Evolutionary conservation across 2,888 invertebrate species (phyloP).

Genomic region (Melanostoma mellinum): DNA sequence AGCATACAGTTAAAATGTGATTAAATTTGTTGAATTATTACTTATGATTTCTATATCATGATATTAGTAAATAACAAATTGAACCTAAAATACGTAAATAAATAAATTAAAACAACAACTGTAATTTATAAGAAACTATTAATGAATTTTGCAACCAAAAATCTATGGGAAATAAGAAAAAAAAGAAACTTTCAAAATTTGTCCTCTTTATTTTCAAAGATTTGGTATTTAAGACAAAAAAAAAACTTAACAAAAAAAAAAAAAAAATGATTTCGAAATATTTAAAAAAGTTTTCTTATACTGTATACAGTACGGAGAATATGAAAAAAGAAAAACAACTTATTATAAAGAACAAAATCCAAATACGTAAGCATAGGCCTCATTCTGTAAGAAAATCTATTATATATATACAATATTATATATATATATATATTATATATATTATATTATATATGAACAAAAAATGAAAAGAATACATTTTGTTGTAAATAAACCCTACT

Average conservation of each 20-base stretch:
- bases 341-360: constrained; percentile 77
- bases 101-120: constrained; percentile 31
- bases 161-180: constrained; percentile 55
- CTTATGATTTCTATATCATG: constrained; percentile 69
- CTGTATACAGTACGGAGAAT: constrained; percentile 60
- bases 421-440: constrained; percentile 74
- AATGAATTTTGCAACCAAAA: constrained; percentile 67
- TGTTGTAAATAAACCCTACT: constrained; percentile 82
- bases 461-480: constrained; percentile 76
- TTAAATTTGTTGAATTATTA: constrained; percentile 73
- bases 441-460: constrained; percentile 74
- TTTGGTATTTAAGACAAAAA: constrained; percentile 54
- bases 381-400: constrained; percentile 80
- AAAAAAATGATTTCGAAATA: constrained; percentile 56
- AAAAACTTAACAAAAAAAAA: constrained; percentile 24
- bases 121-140: constrained; percentile 44
- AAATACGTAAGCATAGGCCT: constrained; percentile 82
- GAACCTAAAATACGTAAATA: constrained; percentile 70
- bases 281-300: constrained; percentile 59
- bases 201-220: constrained; percentile 64
- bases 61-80: constrained; percentile 71
- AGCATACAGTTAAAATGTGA: constrained; percentile 73
- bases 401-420: constrained; percentile 75
- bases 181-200: constrained; percentile 63
- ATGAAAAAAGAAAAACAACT: constrained; percentile 56